Evolutionary conservation across 2,888 invertebrate species (phyloP), one percentile per base, ranked within the genome.

Genomic region (Caenorhabditis parvicauda): DNA sequence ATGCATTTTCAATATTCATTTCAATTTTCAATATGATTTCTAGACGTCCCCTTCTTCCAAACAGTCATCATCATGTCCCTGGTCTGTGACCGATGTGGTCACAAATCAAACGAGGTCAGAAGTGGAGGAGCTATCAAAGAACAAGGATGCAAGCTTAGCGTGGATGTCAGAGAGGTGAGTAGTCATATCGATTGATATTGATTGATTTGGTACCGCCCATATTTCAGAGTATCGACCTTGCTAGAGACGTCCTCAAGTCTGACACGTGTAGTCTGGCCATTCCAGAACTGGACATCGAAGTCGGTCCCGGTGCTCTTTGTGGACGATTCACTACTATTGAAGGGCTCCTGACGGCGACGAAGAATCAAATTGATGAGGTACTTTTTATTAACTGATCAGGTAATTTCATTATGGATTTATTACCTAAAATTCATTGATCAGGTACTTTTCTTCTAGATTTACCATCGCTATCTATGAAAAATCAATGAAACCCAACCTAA

Each of bases 31-130:
- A 9, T 27, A 27, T 4, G 12, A 29, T 24, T 54, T 57, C 45
- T 75, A 87, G 88, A 88, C 71, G 92, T 98, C 80, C 98, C 98
- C 0, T 89, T 92, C 82, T 99, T 98, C 83, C 96, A 98, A 83
- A 91, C 96, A 82, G 92, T 93, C 0, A 88, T 98, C 0, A 92
- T 99, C 59, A 98, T 98, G 96, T 92, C 95, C 1, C 93, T 93
- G 0, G 86, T 84, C 0, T 99, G 98, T 82, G 93, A 94, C 17
- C 81, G 82, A 0, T 98, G 98, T 83, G 96, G 96, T 0, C 87
- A 88, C 77, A 87, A 89, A 72, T 92, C 94, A 2, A 96, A 92
- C 81, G 98, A 98, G 85, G 93, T 98, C 9, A 68, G 62, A 48
- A 64, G 62, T 39, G 79, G 78, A 7, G 76, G 77, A 21, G 68